Percentiles rank a stretch among this genome's conserved stretches.
phyloP scores from a whole-genome alignment of 2,888 invertebrate species.

The Ctenicera cuprea region DNA sequence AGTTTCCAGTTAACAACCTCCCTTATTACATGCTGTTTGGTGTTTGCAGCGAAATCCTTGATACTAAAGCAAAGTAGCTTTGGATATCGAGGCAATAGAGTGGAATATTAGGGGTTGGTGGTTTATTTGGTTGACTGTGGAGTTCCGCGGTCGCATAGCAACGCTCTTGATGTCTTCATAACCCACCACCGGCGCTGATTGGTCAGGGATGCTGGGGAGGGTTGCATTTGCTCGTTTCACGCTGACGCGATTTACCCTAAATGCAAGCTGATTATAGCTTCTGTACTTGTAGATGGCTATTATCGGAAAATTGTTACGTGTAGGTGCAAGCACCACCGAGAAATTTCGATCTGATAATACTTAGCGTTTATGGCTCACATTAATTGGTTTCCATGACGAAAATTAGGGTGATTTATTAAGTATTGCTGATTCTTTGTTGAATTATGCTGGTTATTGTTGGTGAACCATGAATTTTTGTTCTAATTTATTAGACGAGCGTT shows the following conservation, averaged over 20 bases:
- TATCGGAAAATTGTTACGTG: conserved; percentile 31
- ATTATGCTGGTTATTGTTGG: too few species aligned
- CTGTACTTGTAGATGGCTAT: conserved; percentile 37
- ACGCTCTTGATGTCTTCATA: conserved; percentile 69
- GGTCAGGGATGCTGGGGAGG: conserved; percentile 68
- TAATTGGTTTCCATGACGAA: too few species aligned
- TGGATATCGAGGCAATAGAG: conserved; percentile 42
- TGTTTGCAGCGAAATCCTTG: neutral
- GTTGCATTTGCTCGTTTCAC: conserved; percentile 67
- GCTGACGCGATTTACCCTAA: conserved; percentile 67
- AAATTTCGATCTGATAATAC: neutral
- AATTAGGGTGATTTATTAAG: too few species aligned
- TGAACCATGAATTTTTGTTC: too few species aligned
- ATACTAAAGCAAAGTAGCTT: neutral
- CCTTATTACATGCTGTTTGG: neutral
- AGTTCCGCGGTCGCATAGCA: conserved; percentile 71
- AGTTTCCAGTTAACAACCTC: neutral
- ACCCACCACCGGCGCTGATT: conserved; percentile 70
- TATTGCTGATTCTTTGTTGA: too few species aligned
- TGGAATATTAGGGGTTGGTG: conserved; percentile 57
- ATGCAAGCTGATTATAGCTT: conserved; percentile 50
- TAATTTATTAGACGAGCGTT: too few species aligned
- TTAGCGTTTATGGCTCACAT: too few species aligned
- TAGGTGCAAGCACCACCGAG: neutral
- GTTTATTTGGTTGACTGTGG: conserved; percentile 62